Evolutionary conservation across 2,888 invertebrate species (phyloP), one percentile per base, ranked within the genome.

Genomic region (Panopea generosa): DNA sequence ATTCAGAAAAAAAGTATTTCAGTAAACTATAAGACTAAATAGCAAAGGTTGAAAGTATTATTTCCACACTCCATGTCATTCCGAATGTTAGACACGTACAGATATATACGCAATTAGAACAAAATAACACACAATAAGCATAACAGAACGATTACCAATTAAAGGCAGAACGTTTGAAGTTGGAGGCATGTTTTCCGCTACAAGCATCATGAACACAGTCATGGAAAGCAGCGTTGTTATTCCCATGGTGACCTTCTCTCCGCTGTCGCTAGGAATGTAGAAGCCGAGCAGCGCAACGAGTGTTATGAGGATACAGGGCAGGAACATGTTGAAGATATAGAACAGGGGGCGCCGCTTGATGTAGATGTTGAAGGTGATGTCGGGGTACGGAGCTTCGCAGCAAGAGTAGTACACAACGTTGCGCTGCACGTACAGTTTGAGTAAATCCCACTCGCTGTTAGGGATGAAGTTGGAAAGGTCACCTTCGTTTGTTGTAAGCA

Each of bases 391-490:
- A 38, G 90, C 90, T 3, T 82, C 90, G 83, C 93, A 93, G 69
- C 93, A 92, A 1, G 91, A 91, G 77, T 91, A 93, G 1, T 96
- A 95, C 0, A 95, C 85, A 2, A 88, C 85, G 53, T 89, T 86
- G 45, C 90, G 82, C 66, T 96, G 94, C 79, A 93, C 84, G 87
- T 90, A 86, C 83, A 94, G 92, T 69, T 92, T 91, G 22, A 93
- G 89, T 83, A 97, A 93, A 91, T 96, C 96, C 93, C 97, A 97
- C 93, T 97, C 97, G 7, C 97, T 97, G 92, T 97, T 97, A n/a
- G 96, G 96, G 91, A 97, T 96, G 92, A 97, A 97, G 93, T 97
- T 97, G 84, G 96, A 96, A 60, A 96, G 95, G 93, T 97, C 97
- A 0, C 97, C 97, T 88, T 96, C 95, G 88, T 96, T 96, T 61